These are phyloP conservation scores for Coilia nasus DNA, from an alignment of 2,797 vertebrate genomes.

Conservation along the genomic window DNA sequence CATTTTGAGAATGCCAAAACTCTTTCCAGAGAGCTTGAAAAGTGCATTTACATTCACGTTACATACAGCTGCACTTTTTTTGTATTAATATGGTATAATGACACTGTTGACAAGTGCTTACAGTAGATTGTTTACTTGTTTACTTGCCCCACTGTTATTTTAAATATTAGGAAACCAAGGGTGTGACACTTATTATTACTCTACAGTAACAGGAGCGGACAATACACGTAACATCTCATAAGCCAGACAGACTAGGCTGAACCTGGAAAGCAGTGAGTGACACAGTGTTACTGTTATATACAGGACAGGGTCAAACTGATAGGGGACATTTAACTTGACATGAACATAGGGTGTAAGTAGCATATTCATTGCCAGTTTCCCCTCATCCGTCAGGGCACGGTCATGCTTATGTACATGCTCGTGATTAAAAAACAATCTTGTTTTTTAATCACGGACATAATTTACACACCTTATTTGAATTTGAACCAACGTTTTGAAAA, in stretches of 20 bases:
- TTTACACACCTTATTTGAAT: too few relatives aligned
- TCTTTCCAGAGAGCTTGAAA: constrained; percentile 13
- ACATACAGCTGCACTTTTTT: constrained; percentile 40
- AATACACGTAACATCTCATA: constrained; percentile 16
- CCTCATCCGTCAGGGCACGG: too few relatives aligned
- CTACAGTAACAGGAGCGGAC: constrained; percentile 21
- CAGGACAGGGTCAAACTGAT: not conserved
- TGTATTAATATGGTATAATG: not conserved
- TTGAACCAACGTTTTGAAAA: too few relatives aligned
- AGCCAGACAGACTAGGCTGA: not conserved
- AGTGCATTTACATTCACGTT: constrained; percentile 55
- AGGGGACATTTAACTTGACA: not conserved
- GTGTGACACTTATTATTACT: constrained; percentile 27
- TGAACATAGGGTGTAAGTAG: not conserved
- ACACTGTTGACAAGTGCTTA: constrained; percentile 16
- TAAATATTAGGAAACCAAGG: constrained; percentile 44
- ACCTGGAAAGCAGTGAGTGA: not conserved
- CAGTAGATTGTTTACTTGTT: constrained; percentile 25
- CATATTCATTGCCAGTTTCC: too few relatives aligned
- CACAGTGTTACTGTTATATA: constrained; percentile 15
- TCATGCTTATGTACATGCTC: too few relatives aligned
- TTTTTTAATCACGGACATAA: too few relatives aligned
- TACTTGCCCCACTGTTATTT: constrained; percentile 26
- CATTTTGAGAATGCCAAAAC: not conserved
- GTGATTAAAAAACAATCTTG: too few relatives aligned